Evolutionary conservation across 2,797 vertebrate genomes (phyloP), one percentile per base, ranked within the genome.

Genomic region (Helostoma temminkii): DNA sequence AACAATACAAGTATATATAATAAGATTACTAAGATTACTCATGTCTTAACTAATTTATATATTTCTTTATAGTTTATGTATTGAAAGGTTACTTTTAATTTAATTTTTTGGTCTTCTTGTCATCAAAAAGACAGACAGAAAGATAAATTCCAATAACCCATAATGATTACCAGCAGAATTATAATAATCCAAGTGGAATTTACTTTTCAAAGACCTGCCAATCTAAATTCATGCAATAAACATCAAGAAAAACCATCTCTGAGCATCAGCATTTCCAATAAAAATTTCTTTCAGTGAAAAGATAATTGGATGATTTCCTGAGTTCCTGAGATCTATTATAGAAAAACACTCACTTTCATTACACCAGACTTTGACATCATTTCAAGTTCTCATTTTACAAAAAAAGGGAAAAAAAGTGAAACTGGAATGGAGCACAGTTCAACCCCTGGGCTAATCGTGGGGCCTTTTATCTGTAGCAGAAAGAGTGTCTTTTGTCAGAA

Each of bases 381-480:
- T 94, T 94, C 81, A 88, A 81, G 73, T 85, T 88, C 78, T 89
- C 70, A 64, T 85, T 89, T 87, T 82, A 78, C 74, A 43, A 49
- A 66, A 64, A 75, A n/a, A n/a, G n/a, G n/a, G n/a, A n/a, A n/a
- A 64, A 68, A 75, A 81, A 82, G 55, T 78, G 65, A 84, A 80
- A 79, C 61, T 64, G 74, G 61, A 90, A 94, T 91, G 93, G 92
- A 94, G 91, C 41, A 79, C 88, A 91, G 91, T 90, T 93, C 94
- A 94, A 95, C 93, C 94, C 94, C 92, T 87, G 50, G 82, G 94
- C 95, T 95, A 95, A 96, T 94, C 92, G 86, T 71, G 70, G 84
- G 93, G 92, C 90, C 88, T 95, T 91, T 95, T 94, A 92, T 91
- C 93, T 94, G 92, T 91, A 93, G 95, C 76, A 90, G 91, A 94